Conservation (phyloP, 2,797 vertebrate genomes). For the Vipera ursinii region DNA sequence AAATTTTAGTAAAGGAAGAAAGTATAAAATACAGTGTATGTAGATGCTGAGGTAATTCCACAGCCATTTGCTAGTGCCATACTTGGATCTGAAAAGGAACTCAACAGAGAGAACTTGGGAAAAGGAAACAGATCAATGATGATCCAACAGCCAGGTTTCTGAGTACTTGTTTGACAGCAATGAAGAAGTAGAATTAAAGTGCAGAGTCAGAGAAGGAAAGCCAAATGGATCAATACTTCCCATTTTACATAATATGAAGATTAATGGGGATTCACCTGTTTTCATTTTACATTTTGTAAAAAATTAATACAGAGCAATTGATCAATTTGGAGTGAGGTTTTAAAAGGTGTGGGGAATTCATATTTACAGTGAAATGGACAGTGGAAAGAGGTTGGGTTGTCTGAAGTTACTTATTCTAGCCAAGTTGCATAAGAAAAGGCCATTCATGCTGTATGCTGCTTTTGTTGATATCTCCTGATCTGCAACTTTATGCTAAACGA, state of each 20-base stretch:
- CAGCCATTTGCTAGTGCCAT: not conserved
- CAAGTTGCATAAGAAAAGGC: not conserved
- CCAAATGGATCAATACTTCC: conserved; percentile 41
- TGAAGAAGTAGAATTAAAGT: conserved; percentile 22
- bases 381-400: not conserved
- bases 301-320: conserved; percentile 33
- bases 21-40: not conserved
- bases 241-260: conserved; percentile 41
- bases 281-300: conserved; percentile 33
- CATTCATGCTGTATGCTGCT: not conserved
- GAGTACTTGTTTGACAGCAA: conserved; percentile 28
- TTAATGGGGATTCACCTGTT: conserved; percentile 36
- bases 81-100: conserved; percentile 37
- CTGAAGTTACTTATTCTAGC: not conserved
- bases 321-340: conserved; percentile 26
- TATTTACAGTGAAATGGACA: not conserved
- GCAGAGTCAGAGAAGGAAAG: not conserved
- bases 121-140: not conserved
- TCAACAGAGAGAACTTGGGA: conserved; percentile 33
- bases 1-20: not conserved
- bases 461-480: conserved; percentile 8
- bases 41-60: not conserved
- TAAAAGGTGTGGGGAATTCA: conserved; percentile 11
- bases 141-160: not conserved
- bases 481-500: not conserved